Base-by-base conservation (phyloP, 1,140 invertebrate species). In the Calliphora vicina region DNA sequence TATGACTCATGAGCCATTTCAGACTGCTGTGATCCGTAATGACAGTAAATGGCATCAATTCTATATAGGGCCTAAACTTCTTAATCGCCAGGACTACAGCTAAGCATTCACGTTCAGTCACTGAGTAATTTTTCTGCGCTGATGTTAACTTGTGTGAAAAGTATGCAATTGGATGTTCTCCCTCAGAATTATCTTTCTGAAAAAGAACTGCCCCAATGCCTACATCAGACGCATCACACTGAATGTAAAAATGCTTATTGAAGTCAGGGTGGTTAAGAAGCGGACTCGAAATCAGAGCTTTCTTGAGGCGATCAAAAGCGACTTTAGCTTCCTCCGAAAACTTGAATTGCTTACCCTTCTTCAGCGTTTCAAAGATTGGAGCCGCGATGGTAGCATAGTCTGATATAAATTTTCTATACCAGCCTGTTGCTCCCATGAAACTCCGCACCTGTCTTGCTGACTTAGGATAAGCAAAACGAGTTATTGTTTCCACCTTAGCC, bases 351-450 rank as follows among this genome's bases (percentile, higher is more conserved):
- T 76, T 76, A 6, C 13, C n/a, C n/a, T 72, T 42, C 61, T 81
- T 72, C 3, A 83, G 17, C 0, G 80, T 27, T 13, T 85, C 82
- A 5, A 57, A 50, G 12, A 84, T 74, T 0, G 91, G 91, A 26
- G 85, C 82, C 26, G 91, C 86, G 4, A 90, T 76, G 2, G 85
- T 82, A 0, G 91, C 85, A 84, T 92, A 93, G 84, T 92, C 85
- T n/a, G 12, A 3, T 17, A 76, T 76, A 35, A 76, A 76, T 17
- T 29, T 20, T 23, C 73, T 15, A 42, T 76, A n/a, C 73, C 91
- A 92, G 2, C 87, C 86, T n/a, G n/a, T n/a, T n/a, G n/a, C n/a
- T n/a, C n/a, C n/a, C n/a, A n/a, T n/a, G n/a, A n/a, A n/a, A n/a
- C n/a, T n/a, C n/a, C n/a, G n/a, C n/a, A n/a, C n/a, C n/a, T n/a